Percentiles rank a stretch among this genome's conserved stretches.
Evolutionary conservation across 1,140 invertebrate genomes (phyloP).

Genomic region (Dreissena rostriformis): DNA sequence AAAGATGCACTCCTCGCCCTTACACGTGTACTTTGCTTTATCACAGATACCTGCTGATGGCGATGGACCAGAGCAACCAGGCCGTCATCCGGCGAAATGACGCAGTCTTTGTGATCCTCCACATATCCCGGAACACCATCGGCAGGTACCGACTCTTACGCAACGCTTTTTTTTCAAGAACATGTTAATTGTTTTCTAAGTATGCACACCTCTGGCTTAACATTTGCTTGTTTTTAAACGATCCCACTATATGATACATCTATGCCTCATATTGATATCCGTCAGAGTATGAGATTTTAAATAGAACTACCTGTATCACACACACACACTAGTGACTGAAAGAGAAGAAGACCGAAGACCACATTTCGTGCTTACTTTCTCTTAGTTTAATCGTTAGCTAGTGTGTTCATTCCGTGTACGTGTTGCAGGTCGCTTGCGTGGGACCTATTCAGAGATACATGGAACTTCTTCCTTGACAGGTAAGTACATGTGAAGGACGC

Average conservation of each 20-base stretch:
- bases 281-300: too few species aligned
- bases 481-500: constrained; percentile 8
- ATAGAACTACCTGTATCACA: too few species aligned
- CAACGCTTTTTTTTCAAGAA: too few species aligned
- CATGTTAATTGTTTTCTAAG: too few species aligned
- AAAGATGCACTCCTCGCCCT: too few species aligned
- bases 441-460: constrained; percentile 89
- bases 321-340: too few species aligned
- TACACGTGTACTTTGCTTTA: too few species aligned
- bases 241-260: too few species aligned
- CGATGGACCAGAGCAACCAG: constrained; percentile 83
- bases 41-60: constrained; percentile 49
- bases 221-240: too few species aligned
- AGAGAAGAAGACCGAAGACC: too few species aligned
- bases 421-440: constrained; percentile 85
- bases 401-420: not conserved
- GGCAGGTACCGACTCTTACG: constrained; percentile 79
- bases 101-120: constrained; percentile 83
- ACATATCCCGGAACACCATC: constrained; percentile 86
- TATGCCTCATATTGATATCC: too few species aligned
- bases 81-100: constrained; percentile 87
- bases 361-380: not conserved
- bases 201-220: too few species aligned
- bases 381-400: not conserved
- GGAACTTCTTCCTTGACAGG: constrained; percentile 80